Evolutionary conservation across 2,113 vertebrate genomes (phyloP).

Genomic region (Xiphorhynchus elegans): DNA sequence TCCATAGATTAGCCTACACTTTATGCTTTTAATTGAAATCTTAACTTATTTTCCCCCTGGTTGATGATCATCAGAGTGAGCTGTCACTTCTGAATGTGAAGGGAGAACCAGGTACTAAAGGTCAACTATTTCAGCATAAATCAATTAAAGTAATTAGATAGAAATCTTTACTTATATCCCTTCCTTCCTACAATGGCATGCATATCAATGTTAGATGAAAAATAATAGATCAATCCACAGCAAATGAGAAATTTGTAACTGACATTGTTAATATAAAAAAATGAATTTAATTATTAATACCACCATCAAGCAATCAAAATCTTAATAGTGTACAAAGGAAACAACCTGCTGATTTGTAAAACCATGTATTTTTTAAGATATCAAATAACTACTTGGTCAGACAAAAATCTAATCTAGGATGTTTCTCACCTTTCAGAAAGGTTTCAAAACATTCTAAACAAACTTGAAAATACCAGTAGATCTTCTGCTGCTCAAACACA

Average conservation of each 20-base stretch:
- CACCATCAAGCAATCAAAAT: not conserved
- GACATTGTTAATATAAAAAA: not conserved
- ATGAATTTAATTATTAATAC: not conserved
- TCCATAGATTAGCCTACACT: not conserved
- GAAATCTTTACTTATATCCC: not conserved
- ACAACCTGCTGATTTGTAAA: not conserved
- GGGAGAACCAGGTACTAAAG: constrained; percentile 12
- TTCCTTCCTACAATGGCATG: not conserved
- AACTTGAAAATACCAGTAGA: not conserved
- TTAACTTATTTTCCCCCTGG: not conserved
- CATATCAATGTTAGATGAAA: not conserved
- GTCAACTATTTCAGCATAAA: constrained; percentile 35
- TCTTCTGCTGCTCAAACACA: not conserved
- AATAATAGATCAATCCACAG: not conserved
- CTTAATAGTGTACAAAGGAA: not conserved
- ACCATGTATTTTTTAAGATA: rapidly evolving
- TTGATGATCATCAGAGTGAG: constrained; percentile 13
- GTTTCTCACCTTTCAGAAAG: not conserved
- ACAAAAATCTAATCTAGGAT: not conserved
- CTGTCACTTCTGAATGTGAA: constrained; percentile 29
- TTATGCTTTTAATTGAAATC: constrained; percentile 36
- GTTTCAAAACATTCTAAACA: not conserved
- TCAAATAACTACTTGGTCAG: not conserved
- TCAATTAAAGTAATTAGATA: constrained; percentile 42
- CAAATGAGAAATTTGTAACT: not conserved